Evolutionary conservation across 2,113 vertebrate species (phyloP).

Genomic region (Mesocricetus auratus): DNA sequence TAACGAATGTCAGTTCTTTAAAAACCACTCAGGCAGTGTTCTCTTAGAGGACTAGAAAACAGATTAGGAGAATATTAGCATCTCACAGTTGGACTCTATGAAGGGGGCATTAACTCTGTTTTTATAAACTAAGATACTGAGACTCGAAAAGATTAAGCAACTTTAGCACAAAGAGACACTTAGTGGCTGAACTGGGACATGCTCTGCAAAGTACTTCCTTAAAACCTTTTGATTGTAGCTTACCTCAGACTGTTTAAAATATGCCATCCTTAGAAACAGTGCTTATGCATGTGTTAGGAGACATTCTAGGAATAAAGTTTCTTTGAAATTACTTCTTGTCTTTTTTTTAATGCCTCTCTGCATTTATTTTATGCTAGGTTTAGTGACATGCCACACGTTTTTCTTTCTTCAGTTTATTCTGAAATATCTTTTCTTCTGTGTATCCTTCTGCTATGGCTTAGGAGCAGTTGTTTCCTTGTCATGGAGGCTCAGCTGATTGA

Average conservation of each 20-base stretch:
- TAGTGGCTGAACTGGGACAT: conserved; percentile 4
- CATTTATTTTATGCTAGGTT: neutral
- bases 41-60: neutral
- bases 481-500: neutral
- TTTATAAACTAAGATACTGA: conserved; percentile 30
- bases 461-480: neutral
- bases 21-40: neutral
- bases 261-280: neutral
- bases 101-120: conserved; percentile 16
- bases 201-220: neutral
- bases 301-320: neutral
- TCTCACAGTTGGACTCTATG: neutral
- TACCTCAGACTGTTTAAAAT: neutral
- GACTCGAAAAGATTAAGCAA: conserved; percentile 44
- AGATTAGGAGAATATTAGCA: neutral
- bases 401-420: neutral
- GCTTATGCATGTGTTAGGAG: neutral
- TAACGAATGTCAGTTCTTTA: neutral
- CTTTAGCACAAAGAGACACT: neutral
- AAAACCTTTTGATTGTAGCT: neutral
- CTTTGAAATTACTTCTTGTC: neutral
- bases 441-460: too few species aligned
- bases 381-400: neutral
- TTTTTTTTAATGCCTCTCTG: neutral
- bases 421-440: neutral